phyloP scores from a whole-genome alignment of 2,888 invertebrate genomes.

The Mythimna vitellina region DNA sequence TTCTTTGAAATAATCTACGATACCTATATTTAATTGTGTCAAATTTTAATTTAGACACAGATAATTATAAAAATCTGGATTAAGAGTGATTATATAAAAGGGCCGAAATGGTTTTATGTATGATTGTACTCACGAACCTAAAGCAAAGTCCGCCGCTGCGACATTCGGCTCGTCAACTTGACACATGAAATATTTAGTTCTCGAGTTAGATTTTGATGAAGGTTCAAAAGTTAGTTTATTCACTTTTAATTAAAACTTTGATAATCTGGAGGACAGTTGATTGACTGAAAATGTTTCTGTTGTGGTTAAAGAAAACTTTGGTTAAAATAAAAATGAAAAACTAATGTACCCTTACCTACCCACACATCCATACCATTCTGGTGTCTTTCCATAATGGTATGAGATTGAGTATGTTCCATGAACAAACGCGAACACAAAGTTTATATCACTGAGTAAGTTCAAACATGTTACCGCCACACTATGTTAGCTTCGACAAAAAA shows the following conservation, averaged over 20 bases:
- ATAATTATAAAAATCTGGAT: background rate
- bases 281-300: conserved; percentile 8
- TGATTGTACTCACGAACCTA: conserved; percentile 50
- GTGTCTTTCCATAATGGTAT: conserved; percentile 91
- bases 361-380: conserved; percentile 91
- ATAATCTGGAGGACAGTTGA: conserved; percentile 21
- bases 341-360: conserved; percentile 90
- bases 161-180: conserved; percentile 48
- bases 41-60: background rate
- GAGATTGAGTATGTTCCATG: conserved; percentile 78
- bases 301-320: background rate
- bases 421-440: conserved; percentile 71
- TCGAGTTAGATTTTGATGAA: conserved; percentile 46
- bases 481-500: conserved; percentile 73
- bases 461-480: conserved; percentile 75
- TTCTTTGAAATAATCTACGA: background rate
- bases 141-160: conserved; percentile 41
- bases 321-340: conserved; percentile 59
- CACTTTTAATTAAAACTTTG: conserved; percentile 41
- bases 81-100: conserved; percentile 2
- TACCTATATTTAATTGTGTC: background rate
- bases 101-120: conserved; percentile 1
- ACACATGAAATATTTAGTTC: conserved; percentile 54
- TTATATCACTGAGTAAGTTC: conserved; percentile 71
- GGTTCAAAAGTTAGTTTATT: conserved; percentile 27